Evolutionary conservation across 2,888 invertebrate genomes (phyloP), one percentile per base, ranked within the genome.

Genomic region (Ligdia adustata): DNA sequence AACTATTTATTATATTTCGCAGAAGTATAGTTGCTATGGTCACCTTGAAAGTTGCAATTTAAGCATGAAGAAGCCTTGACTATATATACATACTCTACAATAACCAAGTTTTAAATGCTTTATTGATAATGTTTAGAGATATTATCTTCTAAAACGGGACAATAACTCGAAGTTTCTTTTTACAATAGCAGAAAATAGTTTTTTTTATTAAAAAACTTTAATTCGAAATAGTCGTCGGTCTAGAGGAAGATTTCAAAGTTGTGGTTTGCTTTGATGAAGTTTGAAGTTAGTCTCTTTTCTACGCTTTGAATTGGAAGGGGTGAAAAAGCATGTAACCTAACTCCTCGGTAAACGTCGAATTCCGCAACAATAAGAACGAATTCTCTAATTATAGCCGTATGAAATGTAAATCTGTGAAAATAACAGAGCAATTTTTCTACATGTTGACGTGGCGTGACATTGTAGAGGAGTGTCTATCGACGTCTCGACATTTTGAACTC

Each of bases 361-460:
- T 79, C 78, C 73, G 77, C 74, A 74, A 79, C 79, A 86, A 84
- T 82, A 85, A 80, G 76, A 78, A 69, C 67, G 78, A 82, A 84
- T 79, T 79, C 80, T 82, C 87, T 88, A 88, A 86, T 79, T 82
- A 86, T 86, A 88, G 86, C 78, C 76, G 73, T 84, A 82, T 75
- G 85, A 86, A 85, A 82, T 82, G 80, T 82, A 88, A 87, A 86
- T 85, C 84, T 82, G 80, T 78, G 82, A 86, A 87, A 82, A 85
- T 82, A 87, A 83, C 81, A 83, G 69, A 81, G 82, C 75, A 80
- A 48, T 80, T 83, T 83, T 82, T 84, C 77, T 84, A 80, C 76
- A 79, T 87, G 89, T 88, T 88, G 89, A 90, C 89, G 89, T 90
- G 89, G 89, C 89, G 87, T 82, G 82, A 82, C 81, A 82, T 80